Base-by-base conservation (phyloP, 2,888 invertebrate genomes). In the Drosophila hamatofila region DNA sequence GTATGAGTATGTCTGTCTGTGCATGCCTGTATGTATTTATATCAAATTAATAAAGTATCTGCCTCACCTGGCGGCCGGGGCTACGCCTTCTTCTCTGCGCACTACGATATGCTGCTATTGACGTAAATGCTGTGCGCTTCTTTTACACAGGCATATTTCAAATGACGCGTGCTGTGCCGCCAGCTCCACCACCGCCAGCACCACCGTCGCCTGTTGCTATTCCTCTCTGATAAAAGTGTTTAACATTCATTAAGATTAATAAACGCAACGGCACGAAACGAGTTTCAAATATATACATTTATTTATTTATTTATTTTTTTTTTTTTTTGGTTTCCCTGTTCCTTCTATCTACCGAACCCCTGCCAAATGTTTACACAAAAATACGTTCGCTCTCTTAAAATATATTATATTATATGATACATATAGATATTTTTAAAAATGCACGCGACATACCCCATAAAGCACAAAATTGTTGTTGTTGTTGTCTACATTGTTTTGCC, bases 241-340 rank as follows among this genome's bases (percentile, higher is more conserved):
- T 86, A 89, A 89, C 90, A 86, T 86, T 86, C 88, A 86, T 86
- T 86, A 89, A 88, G 90, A 88, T 88, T 86, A 86, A 82, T 89
- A 89, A 83, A 86, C 76, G 81, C 78, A 83, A 72, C 66, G 56
- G 65, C 71, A 64, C 46, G 21, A 83, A 86, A 86, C 88, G 54
- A 78, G 88, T 89, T 89, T 84, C 57, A 78, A 80, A 81, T 75
- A 81, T 68, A 81, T 74, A 33, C 4, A 33, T 4, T 12, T 11
- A 39, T 8, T n/a, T 16, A 8, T 16, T 7, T 8, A 3, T n/a
- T 35, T 41, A 3, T 35, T 73, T 57, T 62, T 39, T 61, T 23
- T 33, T 55, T 48, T 27, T 37, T 30, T 51, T 52, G 23, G 62
- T 62, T 44, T 39, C 58, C 42, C 60, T 16, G 33, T 44, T 33